Base-by-base conservation (phyloP, 2,888 invertebrate species). In the Galerucella calmariensis region DNA sequence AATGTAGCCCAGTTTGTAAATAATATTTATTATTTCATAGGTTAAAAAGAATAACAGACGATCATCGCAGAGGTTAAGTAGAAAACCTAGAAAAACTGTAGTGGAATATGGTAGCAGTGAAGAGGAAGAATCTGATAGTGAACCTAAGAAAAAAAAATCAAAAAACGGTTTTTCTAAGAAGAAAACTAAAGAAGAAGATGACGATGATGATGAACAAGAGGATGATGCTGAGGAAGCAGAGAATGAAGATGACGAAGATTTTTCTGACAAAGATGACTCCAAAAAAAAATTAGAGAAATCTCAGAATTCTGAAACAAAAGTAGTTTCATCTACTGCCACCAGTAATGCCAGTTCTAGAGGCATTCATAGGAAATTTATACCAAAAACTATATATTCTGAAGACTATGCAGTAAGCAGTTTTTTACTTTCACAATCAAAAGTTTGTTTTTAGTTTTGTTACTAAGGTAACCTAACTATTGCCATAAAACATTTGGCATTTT, bases 11-110 rank as follows among this genome's bases (percentile, higher is more conserved):
- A 35, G 35, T 2, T 61, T 5, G 12, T 35, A 35, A 16, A 12
- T 11, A 46, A 27, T 48, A 46, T 56, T 35, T 72, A 44, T 5
- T n/a, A 35, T 35, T 20, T 62, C 48, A 66, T 74, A 75, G 3
- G 67, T 84, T 83, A 83, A 83, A 77, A 84, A 84, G 71, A 80
- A 79, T 16, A 83, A 79, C 69, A 70, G 85, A 44, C 80, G 86
- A 46, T 78, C 83, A 27, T 85, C 85, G 6, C 82, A 82, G 58
- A 78, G 85, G 63, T 77, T 82, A 67, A 83, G 83, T 65, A 86
- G 85, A 78, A 86, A 85, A 70, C 84, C 85, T 10, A 79, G 84
- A 59, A 75, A 83, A 66, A 78, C 80, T 0, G 72, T 79, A 11
- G 71, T 82, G 77, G 61, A 76, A 51, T 68, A 65, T 61, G 68